A percentile compares a stretch with the other conserved stretches of the same genome.
Conservation (phyloP, 2,888 invertebrate species). For the Argyresthia albistria region DNA sequence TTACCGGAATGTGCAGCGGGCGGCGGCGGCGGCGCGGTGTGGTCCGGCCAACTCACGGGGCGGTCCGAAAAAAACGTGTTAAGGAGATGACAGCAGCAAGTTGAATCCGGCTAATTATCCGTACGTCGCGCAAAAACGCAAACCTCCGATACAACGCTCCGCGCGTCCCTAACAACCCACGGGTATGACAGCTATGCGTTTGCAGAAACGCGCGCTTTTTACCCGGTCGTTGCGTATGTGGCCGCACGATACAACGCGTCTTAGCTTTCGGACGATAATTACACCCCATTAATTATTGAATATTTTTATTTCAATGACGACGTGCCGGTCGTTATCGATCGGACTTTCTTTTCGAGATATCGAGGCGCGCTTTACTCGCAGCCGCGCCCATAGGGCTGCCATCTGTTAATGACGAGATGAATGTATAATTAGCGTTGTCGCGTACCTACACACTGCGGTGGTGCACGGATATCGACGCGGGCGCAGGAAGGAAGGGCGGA, state of each 20-base stretch:
- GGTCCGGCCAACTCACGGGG: constrained; percentile 40
- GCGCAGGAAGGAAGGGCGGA: constrained; percentile 38
- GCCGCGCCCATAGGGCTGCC: constrained; percentile 16
- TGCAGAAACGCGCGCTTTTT: constrained; percentile 39
- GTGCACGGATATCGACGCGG: constrained; percentile 11
- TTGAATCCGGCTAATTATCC: constrained; percentile 56
- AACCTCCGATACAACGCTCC: constrained; percentile 25
- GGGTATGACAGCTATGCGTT: constrained; percentile 44
- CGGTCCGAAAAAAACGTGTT: constrained; percentile 50
- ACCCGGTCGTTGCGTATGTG: constrained; percentile 26
- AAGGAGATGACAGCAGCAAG: constrained; percentile 61
- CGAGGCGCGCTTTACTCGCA: constrained; percentile 13
- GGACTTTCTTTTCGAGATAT: constrained; percentile 25
- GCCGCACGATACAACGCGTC: constrained; percentile 17
- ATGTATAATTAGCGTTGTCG: constrained; percentile 24
- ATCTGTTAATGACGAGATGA: constrained; percentile 32
- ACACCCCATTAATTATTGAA: constrained; percentile 47
- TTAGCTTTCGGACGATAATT: constrained; percentile 40
- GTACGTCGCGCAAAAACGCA: constrained; percentile 39
- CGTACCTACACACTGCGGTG: not conserved
- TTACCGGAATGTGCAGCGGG: constrained; percentile 55
- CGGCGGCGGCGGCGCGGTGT: constrained; percentile 48
- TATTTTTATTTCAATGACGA: constrained; percentile 39
- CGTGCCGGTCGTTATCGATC: constrained; percentile 38
- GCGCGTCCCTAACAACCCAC: constrained; percentile 41